Conservation (phyloP, 2,113 vertebrate species). For the Callaeas wilsoni region DNA sequence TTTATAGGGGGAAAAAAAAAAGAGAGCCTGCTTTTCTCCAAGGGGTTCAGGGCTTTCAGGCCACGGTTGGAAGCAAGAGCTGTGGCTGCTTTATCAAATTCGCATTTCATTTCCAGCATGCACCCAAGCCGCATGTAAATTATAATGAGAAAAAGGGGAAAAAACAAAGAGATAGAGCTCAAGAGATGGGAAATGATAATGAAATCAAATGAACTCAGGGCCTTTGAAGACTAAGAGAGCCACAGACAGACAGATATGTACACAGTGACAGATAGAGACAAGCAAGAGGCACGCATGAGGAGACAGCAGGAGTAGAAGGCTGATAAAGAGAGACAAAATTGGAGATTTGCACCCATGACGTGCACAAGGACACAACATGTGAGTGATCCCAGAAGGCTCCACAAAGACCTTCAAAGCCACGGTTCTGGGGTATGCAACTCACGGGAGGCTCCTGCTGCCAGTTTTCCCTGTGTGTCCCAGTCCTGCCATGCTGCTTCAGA, state of each 20-base stretch:
- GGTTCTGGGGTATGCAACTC: background rate
- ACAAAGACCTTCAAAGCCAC: background rate
- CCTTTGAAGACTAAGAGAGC: constrained; percentile 31
- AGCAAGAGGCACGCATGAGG: constrained; percentile 1
- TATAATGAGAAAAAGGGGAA: constrained; percentile 59
- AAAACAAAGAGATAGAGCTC: constrained; percentile 58
- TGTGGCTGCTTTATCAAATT: constrained; percentile 52
- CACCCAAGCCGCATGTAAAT: constrained; percentile 33
- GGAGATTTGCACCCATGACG: background rate
- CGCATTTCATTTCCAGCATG: constrained; percentile 54
- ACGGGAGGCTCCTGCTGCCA: background rate
- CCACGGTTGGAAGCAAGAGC: background rate
- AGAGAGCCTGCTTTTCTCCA: constrained; percentile 1
- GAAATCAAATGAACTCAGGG: constrained; percentile 54
- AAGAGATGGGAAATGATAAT: constrained; percentile 53
- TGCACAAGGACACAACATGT: background rate
- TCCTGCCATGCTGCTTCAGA: background rate
- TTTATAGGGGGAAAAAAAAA: background rate
- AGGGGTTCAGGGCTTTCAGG: constrained; percentile 54
- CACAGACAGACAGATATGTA: background rate
- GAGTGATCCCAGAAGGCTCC: background rate
- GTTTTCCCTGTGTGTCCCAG: background rate
- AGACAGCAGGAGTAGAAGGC: background rate
- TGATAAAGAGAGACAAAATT: background rate
- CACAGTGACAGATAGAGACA: background rate